A percentile compares a stretch with the other conserved stretches of the same genome.
These are phyloP conservation scores for Eilema griseolum DNA, from an alignment of 2,888 invertebrate species.

Conservation along the genomic window DNA sequence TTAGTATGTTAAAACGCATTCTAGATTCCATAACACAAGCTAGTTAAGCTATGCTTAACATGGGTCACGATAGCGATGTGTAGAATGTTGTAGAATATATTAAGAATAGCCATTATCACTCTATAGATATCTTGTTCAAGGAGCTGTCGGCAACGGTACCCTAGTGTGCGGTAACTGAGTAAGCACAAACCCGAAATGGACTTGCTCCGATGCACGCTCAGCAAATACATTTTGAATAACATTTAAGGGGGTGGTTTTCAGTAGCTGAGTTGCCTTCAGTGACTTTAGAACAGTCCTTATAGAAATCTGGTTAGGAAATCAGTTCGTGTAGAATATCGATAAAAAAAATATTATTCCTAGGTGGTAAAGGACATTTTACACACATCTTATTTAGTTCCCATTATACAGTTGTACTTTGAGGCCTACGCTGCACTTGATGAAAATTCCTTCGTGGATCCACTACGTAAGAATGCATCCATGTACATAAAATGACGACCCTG, in stretches of 20 bases:
- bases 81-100: no score
- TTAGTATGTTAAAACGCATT: no score
- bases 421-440: no score
- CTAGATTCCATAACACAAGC: no score
- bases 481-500: no score
- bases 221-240: neutral
- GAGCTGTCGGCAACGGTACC: constrained; percentile 20
- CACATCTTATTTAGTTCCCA: neutral
- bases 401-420: no score
- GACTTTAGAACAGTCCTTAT: neutral
- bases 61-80: no score
- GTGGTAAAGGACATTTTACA: neutral
- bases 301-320: neutral
- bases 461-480: no score
- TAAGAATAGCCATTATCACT: neutral
- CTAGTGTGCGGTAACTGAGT: constrained; percentile 43
- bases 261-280: neutral
- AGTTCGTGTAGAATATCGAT: neutral
- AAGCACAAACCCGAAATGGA: constrained; percentile 34
- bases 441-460: no score
- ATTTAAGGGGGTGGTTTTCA: neutral
- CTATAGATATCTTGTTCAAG: constrained; percentile 13
- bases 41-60: no score
- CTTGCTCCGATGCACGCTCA: constrained; percentile 11
- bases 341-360: neutral